These are phyloP conservation scores for Stegana nigrithorax DNA, from an alignment of 2,888 invertebrate species.

Conservation along the genomic window DNA sequence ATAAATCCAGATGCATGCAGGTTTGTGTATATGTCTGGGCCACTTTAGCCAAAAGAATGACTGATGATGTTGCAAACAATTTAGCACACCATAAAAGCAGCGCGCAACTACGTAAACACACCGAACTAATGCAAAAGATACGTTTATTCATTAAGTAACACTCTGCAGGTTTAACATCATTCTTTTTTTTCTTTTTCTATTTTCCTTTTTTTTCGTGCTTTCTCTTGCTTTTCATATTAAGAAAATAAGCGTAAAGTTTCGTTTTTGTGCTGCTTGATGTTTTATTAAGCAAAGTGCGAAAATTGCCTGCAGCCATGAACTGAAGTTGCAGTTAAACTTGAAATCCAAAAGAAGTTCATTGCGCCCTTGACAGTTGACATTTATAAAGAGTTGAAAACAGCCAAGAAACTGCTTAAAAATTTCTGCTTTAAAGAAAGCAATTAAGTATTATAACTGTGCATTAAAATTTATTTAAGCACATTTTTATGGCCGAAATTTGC, in stretches of 20 bases:
- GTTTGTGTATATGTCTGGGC: too few species aligned
- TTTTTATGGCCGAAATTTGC: too few species aligned
- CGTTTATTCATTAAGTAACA: too few species aligned
- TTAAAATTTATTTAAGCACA: too few species aligned
- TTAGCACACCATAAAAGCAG: conserved; percentile 2
- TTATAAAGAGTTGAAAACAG: too few species aligned
- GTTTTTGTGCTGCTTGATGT: conserved; percentile 17
- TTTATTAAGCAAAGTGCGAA: conserved; percentile 49
- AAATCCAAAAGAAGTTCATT: conserved; percentile 52
- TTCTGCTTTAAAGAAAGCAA: too few species aligned
- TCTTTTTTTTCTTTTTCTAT: background rate
- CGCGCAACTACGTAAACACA: background rate
- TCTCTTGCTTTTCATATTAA: conserved; percentile 5
- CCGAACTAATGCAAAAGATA: too few species aligned
- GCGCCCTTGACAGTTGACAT: too few species aligned
- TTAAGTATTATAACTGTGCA: too few species aligned
- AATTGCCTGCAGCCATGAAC: conserved; percentile 47
- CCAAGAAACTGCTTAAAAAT: too few species aligned
- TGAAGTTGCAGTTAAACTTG: conserved; percentile 54
- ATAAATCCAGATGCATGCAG: too few species aligned
- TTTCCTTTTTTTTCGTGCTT: background rate
- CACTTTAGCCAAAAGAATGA: background rate
- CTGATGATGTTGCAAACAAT: conserved; percentile 6
- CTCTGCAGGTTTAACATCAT: background rate
- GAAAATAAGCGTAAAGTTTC: too few species aligned